phyloP scores from a whole-genome alignment of 2,797 vertebrate genomes.

The Apogon talboti region DNA sequence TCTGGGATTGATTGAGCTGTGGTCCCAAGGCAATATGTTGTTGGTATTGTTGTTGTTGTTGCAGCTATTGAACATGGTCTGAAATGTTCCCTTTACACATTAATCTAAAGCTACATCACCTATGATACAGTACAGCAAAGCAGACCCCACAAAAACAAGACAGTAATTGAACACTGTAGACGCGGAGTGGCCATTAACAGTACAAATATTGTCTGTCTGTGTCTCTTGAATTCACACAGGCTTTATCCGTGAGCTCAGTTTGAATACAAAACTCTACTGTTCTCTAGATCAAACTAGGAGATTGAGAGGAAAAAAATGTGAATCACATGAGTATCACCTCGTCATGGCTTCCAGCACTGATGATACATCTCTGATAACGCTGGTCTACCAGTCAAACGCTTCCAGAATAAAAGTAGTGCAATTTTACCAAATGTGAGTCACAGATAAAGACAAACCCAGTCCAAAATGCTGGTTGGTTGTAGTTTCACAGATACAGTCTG shows the following conservation, averaged over 20 bases:
- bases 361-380: background rate
- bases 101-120: background rate
- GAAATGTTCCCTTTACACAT: conserved; percentile 8
- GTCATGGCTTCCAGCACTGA: background rate
- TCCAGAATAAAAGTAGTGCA: too few relatives aligned
- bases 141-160: background rate
- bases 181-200: too few relatives aligned
- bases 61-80: conserved; percentile 11
- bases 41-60: conserved; percentile 14
- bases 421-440: too few relatives aligned
- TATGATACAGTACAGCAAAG: background rate
- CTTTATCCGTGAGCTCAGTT: background rate
- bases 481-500: too few relatives aligned
- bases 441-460: too few relatives aligned
- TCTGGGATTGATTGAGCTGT: conserved; percentile 49
- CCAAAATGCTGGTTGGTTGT: too few relatives aligned
- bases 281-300: too few relatives aligned
- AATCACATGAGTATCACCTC: conserved; percentile 43
- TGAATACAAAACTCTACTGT: conserved; percentile 31
- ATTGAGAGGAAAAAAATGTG: too few relatives aligned
- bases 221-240: background rate
- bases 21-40: conserved; percentile 19
- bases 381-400: too few relatives aligned
- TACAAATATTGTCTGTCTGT: too few relatives aligned
- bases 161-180: too few relatives aligned